phyloP scores from a whole-genome alignment of 53 echinoderm and acorn worm species.

The Henricia sp. region DNA sequence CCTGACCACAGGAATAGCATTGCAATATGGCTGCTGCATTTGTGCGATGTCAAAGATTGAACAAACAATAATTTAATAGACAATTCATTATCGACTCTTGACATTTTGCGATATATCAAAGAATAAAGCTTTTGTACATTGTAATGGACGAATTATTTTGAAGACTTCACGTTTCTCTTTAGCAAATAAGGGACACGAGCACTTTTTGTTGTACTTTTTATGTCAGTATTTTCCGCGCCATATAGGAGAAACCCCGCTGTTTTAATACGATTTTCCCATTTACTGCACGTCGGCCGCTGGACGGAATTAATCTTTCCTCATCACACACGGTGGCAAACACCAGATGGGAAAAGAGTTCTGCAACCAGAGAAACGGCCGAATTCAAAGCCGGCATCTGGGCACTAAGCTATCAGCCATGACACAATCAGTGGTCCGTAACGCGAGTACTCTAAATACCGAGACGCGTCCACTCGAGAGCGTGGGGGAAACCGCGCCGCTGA shows the following conservation, averaged over 20 bases:
- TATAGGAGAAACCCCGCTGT: constrained; percentile 41
- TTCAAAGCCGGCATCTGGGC: constrained; percentile 41
- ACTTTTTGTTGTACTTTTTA: constrained; percentile 23
- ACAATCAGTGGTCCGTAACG: constrained; percentile 60
- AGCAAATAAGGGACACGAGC: constrained; percentile 19
- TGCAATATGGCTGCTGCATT: no score
- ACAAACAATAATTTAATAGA: no score
- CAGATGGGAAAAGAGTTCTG: constrained; percentile 38
- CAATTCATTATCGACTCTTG: no score
- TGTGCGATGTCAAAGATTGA: no score
- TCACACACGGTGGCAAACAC: not conserved
- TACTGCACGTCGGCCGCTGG: not conserved
- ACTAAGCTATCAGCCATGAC: constrained; percentile 53
- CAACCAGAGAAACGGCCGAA: not conserved
- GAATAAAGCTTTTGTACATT: no score
- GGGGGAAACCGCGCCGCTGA: not conserved
- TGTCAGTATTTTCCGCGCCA: constrained; percentile 2
- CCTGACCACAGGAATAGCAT: no score
- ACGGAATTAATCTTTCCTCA: constrained; percentile 20
- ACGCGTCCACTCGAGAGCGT: not conserved
- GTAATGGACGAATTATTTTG: no score
- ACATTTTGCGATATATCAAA: no score
- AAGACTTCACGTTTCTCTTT: no score
- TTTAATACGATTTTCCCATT: constrained; percentile 30
- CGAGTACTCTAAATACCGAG: constrained; percentile 49